Evolutionary conservation across 2,888 invertebrate genomes (phyloP).

Genomic region (Allophyes oxyacanthae): DNA sequence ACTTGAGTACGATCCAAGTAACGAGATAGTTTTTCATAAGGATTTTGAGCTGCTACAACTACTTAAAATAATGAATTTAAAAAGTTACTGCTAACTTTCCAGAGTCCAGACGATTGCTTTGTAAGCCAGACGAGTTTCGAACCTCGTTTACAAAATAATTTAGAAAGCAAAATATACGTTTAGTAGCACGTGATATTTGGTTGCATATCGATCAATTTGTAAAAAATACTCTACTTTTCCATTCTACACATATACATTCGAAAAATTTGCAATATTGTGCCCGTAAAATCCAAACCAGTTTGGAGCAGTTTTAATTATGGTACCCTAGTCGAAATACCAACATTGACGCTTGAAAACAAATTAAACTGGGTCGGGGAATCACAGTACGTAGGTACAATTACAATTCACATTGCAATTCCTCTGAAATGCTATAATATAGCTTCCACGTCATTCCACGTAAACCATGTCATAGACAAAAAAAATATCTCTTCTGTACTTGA

Average conservation of each 20-base stretch:
- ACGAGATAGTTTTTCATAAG: constrained; percentile 32
- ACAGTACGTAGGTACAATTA: constrained; percentile 67
- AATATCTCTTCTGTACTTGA: too few species aligned
- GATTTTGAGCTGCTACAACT: constrained; percentile 24
- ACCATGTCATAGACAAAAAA: too few species aligned
- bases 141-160: constrained; percentile 34
- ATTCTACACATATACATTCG: constrained; percentile 11
- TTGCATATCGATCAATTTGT: too few species aligned
- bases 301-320: constrained; percentile 45
- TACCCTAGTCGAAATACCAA: constrained; percentile 34
- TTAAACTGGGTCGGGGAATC: constrained; percentile 54
- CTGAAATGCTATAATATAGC: constrained; percentile 65
- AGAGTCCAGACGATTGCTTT: constrained; percentile 68
- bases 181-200: too few species aligned
- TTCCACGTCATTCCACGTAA: constrained; percentile 16
- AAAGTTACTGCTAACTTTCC: constrained; percentile 64
- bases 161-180: constrained; percentile 19
- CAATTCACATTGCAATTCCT: constrained; percentile 69
- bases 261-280: constrained; percentile 16
- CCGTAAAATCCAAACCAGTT: constrained; percentile 35
- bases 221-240: constrained; percentile 2
- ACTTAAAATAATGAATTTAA: constrained; percentile 40
- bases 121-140: constrained; percentile 46
- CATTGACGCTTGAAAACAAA: constrained; percentile 47
- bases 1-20: constrained; percentile 30